phyloP scores from a whole-genome alignment of 35 echinoderm and acorn worm species.

The Patiria miniata region DNA sequence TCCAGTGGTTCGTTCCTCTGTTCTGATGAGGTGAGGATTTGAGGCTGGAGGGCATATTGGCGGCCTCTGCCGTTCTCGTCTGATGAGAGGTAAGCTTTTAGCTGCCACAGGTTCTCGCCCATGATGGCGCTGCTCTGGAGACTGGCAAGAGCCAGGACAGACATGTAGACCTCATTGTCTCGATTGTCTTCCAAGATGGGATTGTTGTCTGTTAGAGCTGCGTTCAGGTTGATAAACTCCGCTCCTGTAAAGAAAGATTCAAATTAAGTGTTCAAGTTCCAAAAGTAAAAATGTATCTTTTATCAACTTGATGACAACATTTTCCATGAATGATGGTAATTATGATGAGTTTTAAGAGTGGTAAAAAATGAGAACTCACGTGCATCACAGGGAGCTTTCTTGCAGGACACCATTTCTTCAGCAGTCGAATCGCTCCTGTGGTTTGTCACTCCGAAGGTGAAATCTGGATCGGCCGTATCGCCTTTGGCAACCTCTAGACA shows the following conservation, averaged over 20 bases:
- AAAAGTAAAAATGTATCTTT: background rate
- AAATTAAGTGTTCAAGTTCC: background rate
- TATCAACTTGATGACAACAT: background rate
- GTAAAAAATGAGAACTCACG: background rate
- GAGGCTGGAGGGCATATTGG: constrained; percentile 25
- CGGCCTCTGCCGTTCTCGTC: constrained; percentile 48
- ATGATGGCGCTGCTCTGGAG: constrained; percentile 36
- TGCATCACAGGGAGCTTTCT: constrained; percentile 43
- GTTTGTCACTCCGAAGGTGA: constrained; percentile 51
- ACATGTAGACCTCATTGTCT: constrained; percentile 39
- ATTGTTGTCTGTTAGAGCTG: constrained; percentile 49
- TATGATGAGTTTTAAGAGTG: background rate
- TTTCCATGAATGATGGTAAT: too few relatives aligned
- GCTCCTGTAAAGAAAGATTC: constrained; percentile 52
- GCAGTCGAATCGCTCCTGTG: background rate
- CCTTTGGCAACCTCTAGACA: constrained; percentile 81
- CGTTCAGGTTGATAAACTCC: constrained; percentile 63
- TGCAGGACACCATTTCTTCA: constrained; percentile 54
- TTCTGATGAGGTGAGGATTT: constrained; percentile 41
- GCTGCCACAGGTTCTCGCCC: constrained; percentile 62
- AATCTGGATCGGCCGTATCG: constrained; percentile 70
- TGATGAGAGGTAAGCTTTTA: constrained; percentile 43
- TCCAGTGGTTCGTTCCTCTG: constrained; percentile 41
- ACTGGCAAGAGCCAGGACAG: constrained; percentile 30
- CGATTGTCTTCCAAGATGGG: constrained; percentile 61